These are phyloP conservation scores for Campylorhamphus procurvoides DNA, from an alignment of 2,113 vertebrate genomes.

Conservation along the genomic window DNA sequence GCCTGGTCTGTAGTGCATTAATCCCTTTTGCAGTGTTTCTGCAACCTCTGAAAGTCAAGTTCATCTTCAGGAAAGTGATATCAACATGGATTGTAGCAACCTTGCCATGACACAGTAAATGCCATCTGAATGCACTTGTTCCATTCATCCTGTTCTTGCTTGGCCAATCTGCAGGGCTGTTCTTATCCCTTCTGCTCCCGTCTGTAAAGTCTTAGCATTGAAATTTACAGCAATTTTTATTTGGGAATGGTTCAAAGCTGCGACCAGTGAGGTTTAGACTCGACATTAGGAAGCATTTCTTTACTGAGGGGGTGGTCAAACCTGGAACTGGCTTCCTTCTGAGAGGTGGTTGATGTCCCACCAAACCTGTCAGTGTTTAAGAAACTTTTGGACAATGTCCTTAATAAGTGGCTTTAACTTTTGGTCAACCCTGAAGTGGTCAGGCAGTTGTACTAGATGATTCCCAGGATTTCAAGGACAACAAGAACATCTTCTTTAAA, in stretches of 20 bases:
- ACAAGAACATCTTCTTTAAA: not conserved
- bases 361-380: not conserved
- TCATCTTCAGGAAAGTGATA: not conserved
- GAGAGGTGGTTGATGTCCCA: not conserved
- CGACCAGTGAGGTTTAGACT: accelerated
- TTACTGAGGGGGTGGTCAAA: not conserved
- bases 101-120: not conserved
- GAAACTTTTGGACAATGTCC: not conserved
- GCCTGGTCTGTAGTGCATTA: not conserved
- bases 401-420: not conserved
- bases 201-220: not conserved
- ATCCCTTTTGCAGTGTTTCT: not conserved
- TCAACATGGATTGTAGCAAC: not conserved
- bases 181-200: not conserved
- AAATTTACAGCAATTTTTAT: not conserved
- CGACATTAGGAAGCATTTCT: not conserved
- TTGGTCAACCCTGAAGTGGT: not conserved
- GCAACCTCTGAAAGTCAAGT: not conserved
- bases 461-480: not conserved
- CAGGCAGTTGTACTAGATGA: not conserved
- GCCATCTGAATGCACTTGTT: not conserved
- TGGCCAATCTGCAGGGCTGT: not conserved
- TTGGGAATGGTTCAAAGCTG: not conserved
- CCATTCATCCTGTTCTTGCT: not conserved
- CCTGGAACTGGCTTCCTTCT: not conserved